phyloP scores from a whole-genome alignment of 2,888 invertebrate genomes.

The Drosophila limbata region DNA sequence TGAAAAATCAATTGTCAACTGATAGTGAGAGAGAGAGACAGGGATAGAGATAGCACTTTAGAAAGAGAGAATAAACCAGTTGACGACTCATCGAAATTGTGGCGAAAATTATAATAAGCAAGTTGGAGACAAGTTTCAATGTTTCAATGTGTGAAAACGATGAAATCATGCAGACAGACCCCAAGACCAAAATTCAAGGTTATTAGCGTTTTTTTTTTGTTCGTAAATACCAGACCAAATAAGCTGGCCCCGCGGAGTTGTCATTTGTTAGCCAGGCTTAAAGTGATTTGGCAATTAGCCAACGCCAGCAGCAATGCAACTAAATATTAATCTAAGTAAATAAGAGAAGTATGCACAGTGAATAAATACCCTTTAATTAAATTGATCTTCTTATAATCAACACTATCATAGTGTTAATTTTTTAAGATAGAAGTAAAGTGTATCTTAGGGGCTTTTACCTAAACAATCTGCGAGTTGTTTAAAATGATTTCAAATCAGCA shows the following conservation, averaged over 20 bases:
- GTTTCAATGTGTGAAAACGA: constrained; percentile 55
- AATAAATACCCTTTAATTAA: constrained; percentile 1
- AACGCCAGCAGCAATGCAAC: constrained; percentile 23
- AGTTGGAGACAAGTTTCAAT: constrained; percentile 52
- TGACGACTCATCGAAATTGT: constrained; percentile 64
- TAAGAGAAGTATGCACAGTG: not conserved
- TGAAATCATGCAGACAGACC: constrained; percentile 69
- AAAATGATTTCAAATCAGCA: not conserved
- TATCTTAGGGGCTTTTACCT: no score
- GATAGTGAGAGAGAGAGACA: constrained; percentile 9
- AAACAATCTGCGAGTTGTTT: no score
- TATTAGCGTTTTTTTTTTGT: constrained; percentile 19
- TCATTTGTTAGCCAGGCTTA: constrained; percentile 42
- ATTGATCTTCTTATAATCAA: no score
- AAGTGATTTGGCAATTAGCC: constrained; percentile 61
- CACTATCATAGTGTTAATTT: no score
- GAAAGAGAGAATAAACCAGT: constrained; percentile 55
- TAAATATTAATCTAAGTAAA: constrained; percentile 1
- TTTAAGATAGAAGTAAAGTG: no score
- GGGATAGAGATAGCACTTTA: not conserved
- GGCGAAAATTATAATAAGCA: constrained; percentile 74
- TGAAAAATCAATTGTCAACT: constrained; percentile 30
- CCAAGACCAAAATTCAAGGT: constrained; percentile 67
- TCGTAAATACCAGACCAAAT: constrained; percentile 47
- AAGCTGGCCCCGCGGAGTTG: constrained; percentile 29